Conservation (phyloP, 1,140 invertebrate species). For the Rhizoglyphus robini region DNA sequence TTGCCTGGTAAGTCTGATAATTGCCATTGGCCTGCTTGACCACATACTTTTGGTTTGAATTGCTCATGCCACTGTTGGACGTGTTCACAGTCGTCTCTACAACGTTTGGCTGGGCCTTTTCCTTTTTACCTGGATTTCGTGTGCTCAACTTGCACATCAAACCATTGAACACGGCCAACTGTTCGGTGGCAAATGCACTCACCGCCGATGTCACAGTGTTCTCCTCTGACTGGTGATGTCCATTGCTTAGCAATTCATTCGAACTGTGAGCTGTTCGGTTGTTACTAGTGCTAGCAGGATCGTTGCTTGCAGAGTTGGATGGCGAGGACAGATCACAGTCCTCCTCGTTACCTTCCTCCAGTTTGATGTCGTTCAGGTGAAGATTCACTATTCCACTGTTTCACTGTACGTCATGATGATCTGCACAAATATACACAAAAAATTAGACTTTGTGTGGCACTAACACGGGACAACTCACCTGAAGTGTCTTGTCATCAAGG, state of each 20-base stretch:
- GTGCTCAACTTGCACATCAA: background rate
- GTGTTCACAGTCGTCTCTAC: background rate
- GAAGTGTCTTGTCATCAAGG: slow-evolving; percentile 9
- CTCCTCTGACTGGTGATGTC: background rate
- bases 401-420: slow-evolving; percentile 14
- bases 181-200: slow-evolving; percentile 3
- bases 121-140: background rate
- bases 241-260: background rate
- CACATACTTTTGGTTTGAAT: too few relatives aligned
- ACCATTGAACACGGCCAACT: slow-evolving; percentile 8
- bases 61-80: background rate
- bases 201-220: background rate
- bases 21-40: too few relatives aligned
- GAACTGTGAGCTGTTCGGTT: background rate
- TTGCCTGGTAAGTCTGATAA: too few relatives aligned
- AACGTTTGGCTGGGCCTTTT: background rate
- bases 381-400: slow-evolving; percentile 10
- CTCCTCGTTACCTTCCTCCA: slow-evolving; percentile 12
- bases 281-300: background rate
- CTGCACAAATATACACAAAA: background rate
- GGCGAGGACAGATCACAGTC: background rate
- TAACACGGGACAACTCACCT: too few relatives aligned
- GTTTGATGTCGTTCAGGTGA: slow-evolving; percentile 14
- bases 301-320: background rate
- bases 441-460: too few relatives aligned